phyloP scores from a whole-genome alignment of 2,888 invertebrate species.

The Melolontha melolontha region DNA sequence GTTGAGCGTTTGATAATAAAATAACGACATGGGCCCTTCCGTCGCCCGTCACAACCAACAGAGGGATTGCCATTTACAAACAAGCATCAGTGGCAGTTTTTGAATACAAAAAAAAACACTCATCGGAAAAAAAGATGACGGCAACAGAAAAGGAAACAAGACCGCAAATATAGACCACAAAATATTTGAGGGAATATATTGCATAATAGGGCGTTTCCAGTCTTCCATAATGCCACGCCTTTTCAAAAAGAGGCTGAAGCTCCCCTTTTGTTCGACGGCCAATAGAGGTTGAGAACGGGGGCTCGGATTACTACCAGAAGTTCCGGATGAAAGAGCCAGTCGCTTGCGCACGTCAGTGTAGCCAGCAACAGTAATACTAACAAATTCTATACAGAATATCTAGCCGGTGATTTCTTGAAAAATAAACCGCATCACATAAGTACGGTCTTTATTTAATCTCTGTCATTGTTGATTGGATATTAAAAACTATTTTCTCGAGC shows the following conservation, averaged over 20 bases:
- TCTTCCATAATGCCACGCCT: constrained; percentile 20
- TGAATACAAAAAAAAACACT: constrained; percentile 16
- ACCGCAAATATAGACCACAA: constrained; percentile 33
- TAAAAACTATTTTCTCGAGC: background rate
- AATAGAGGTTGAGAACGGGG: constrained; percentile 38
- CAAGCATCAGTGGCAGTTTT: constrained; percentile 27
- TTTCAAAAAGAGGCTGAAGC: constrained; percentile 28
- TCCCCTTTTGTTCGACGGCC: constrained; percentile 28
- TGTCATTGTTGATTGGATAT: background rate
- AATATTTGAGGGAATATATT: constrained; percentile 35
- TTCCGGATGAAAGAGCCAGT: constrained; percentile 52
- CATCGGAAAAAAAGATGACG: constrained; percentile 13
- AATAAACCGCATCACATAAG: background rate
- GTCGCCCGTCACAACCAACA: constrained; percentile 41
- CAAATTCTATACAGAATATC: background rate
- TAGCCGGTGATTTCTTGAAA: constrained; percentile 5
- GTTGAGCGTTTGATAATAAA: constrained; percentile 34
- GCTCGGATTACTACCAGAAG: constrained; percentile 38
- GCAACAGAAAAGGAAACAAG: constrained; percentile 23
- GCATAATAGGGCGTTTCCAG: constrained; percentile 36
- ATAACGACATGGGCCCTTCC: constrained; percentile 37
- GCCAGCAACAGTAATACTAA: constrained; percentile 44
- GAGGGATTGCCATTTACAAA: constrained; percentile 44
- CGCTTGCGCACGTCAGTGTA: constrained; percentile 57
- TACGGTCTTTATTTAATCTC: background rate